Evolutionary conservation across 2,797 vertebrate genomes (phyloP).

Genomic region (Pyrocephalus nanus): DNA sequence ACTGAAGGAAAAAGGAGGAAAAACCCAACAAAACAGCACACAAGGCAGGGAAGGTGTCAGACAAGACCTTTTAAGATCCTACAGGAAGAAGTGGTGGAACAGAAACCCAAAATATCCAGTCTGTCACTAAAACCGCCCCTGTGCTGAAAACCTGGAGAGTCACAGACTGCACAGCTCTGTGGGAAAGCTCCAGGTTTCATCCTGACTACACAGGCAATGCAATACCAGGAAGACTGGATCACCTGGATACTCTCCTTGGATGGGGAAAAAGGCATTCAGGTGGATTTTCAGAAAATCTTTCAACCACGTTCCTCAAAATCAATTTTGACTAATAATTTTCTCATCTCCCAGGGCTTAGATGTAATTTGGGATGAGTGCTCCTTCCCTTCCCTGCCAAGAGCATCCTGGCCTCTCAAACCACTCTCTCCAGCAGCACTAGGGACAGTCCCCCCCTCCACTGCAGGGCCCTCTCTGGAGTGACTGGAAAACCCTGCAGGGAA

Average conservation of each 20-base stretch:
- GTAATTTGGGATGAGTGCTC: not conserved
- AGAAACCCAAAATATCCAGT: constrained; percentile 2
- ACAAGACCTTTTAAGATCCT: not conserved
- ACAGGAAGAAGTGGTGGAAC: constrained; percentile 7
- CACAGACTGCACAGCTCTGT: not conserved
- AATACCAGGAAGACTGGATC: not conserved
- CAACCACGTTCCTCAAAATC: rapidly evolving
- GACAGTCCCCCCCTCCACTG: not conserved
- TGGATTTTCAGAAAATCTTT: not conserved
- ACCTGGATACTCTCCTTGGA: not conserved
- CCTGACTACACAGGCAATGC: rapidly evolving
- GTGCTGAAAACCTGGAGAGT: not conserved
- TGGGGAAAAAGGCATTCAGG: not conserved
- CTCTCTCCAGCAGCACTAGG: not conserved
- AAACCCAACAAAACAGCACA: not conserved
- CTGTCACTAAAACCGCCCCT: not conserved
- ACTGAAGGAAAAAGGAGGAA: not conserved
- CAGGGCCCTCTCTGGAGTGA: not conserved
- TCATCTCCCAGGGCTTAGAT: not conserved
- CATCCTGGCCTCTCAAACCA: not conserved
- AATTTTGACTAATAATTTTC: not conserved
- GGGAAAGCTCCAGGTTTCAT: not conserved
- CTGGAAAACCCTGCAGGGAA: not conserved
- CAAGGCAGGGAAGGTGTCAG: constrained; percentile 7
- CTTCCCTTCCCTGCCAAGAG: not conserved